Evolutionary conservation across 2,888 invertebrate genomes (phyloP).

Genomic region (Yponomeuta plumbellus): DNA sequence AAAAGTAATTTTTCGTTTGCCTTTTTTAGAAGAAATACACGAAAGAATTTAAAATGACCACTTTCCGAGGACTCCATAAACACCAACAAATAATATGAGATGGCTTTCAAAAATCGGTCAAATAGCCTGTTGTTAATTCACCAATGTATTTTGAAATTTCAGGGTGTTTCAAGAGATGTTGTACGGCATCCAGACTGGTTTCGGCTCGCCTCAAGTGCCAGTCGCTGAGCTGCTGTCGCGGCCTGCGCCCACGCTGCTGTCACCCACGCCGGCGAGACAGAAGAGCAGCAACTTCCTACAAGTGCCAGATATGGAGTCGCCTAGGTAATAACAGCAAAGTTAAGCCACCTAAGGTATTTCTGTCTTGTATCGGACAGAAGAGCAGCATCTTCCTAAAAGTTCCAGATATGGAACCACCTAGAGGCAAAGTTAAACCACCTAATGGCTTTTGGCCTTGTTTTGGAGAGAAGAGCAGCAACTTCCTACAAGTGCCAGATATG

Average conservation of each 20-base stretch:
- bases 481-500: constrained; percentile 93
- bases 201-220: constrained; percentile 94
- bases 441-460: too few relatives aligned
- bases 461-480: constrained; percentile 93
- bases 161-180: constrained; percentile 96
- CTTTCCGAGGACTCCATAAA: too few relatives aligned
- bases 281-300: constrained; percentile 95
- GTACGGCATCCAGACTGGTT: constrained; percentile 95
- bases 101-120: too few relatives aligned
- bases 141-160: constrained; percentile 18
- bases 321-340: constrained; percentile 52
- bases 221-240: constrained; percentile 91
- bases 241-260: constrained; percentile 90
- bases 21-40: too few relatives aligned
- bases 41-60: too few relatives aligned
- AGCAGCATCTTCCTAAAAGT: too few relatives aligned
- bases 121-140: too few relatives aligned
- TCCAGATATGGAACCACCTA: too few relatives aligned
- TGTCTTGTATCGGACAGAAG: too few relatives aligned
- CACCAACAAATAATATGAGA: too few relatives aligned
- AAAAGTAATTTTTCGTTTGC: too few relatives aligned
- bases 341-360: not conserved
- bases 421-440: too few relatives aligned
- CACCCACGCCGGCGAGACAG: constrained; percentile 89
- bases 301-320: constrained; percentile 92